Percentiles rank a stretch among this genome's conserved stretches.
phyloP scores from a whole-genome alignment of 2,888 invertebrate genomes.

The Microdon myrmicae region DNA sequence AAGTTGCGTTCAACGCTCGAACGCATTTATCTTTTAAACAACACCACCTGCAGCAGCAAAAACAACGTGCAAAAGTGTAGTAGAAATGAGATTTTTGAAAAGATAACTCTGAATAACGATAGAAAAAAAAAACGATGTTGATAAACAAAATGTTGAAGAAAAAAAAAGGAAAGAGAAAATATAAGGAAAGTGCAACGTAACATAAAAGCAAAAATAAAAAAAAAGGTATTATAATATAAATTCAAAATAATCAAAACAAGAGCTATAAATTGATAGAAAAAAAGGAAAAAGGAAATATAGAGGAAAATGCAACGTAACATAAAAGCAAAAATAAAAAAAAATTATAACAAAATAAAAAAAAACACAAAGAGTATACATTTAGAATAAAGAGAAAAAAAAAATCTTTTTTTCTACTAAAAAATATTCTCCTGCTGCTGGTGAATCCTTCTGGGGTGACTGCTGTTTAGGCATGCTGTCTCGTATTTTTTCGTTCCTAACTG shows the following conservation, averaged over 20 bases:
- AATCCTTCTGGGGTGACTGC: too few relatives aligned
- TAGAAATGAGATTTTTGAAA: too few relatives aligned
- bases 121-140: conserved; percentile 8
- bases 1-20: too few relatives aligned
- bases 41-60: too few relatives aligned
- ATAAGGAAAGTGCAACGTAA: conserved; percentile 4
- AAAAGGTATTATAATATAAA: neutral
- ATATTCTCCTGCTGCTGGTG: too few relatives aligned
- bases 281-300: conserved; percentile 1
- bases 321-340: conserved; percentile 1
- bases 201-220: conserved; percentile 6
- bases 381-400: too few relatives aligned
- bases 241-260: neutral
- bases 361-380: too few relatives aligned
- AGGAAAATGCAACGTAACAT: neutral
- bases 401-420: too few relatives aligned
- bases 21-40: too few relatives aligned
- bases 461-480: neutral
- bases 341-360: conserved; percentile 26
- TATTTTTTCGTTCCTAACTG: neutral
- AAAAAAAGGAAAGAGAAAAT: conserved; percentile 1
- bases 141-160: conserved; percentile 11
- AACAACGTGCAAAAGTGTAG: too few relatives aligned
- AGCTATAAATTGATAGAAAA: conserved; percentile 7
- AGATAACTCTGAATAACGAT: conserved; percentile 1